phyloP scores from a whole-genome alignment of 1,140 invertebrate species.

The Melitaea cinxia region DNA sequence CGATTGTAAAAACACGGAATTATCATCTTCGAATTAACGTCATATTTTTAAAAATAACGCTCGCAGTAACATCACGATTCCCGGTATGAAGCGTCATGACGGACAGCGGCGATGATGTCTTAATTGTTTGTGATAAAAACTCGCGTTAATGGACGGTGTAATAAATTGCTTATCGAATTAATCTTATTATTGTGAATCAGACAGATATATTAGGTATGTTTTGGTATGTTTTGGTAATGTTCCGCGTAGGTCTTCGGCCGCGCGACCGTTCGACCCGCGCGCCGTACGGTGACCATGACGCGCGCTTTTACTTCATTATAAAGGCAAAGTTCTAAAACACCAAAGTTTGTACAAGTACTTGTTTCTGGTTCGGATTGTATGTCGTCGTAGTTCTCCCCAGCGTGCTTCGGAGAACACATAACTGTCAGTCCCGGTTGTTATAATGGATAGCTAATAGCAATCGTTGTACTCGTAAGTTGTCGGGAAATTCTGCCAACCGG shows the following conservation, averaged over 20 bases:
- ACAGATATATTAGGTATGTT: too few relatives aligned
- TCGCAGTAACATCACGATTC: neutral
- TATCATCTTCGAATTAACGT: neutral
- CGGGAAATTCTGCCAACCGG: too few relatives aligned
- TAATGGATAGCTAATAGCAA: too few relatives aligned
- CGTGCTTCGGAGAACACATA: too few relatives aligned
- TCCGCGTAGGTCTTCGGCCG: constrained; percentile 18
- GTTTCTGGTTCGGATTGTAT: too few relatives aligned
- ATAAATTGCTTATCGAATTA: neutral
- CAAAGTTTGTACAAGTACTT: too few relatives aligned
- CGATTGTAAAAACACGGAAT: neutral
- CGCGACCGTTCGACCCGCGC: constrained; percentile 6
- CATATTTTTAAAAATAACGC: constrained; percentile 6
- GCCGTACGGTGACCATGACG: neutral
- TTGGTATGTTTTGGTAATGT: too few relatives aligned
- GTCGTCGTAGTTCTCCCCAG: too few relatives aligned
- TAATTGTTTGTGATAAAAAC: constrained; percentile 7
- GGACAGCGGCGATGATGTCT: constrained; percentile 6
- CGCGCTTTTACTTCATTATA: neutral
- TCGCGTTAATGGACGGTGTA: neutral
- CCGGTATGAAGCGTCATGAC: too few relatives aligned
- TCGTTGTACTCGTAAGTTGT: too few relatives aligned
- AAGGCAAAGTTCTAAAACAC: too few relatives aligned
- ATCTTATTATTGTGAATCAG: neutral
- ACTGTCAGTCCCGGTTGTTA: too few relatives aligned